phyloP scores from a whole-genome alignment of 2,888 invertebrate species.

The Drosophila conformis region DNA sequence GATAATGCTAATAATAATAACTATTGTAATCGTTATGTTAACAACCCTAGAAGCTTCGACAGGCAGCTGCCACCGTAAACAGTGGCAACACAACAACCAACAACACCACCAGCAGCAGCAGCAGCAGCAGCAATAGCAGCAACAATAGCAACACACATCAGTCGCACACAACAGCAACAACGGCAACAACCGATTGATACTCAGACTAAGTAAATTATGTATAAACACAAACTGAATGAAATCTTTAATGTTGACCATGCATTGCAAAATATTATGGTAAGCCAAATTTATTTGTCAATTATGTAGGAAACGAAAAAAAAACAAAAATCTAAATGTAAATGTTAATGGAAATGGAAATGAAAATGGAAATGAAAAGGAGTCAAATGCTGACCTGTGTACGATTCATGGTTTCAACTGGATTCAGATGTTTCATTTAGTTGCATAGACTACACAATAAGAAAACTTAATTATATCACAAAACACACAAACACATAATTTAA shows the following conservation, averaged over 20 bases:
- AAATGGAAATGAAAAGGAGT: constrained; percentile 26
- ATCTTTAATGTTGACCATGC: constrained; percentile 74
- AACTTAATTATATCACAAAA: constrained; percentile 26
- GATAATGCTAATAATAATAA: constrained; percentile 47
- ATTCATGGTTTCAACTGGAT: constrained; percentile 72
- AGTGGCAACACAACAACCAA: constrained; percentile 39
- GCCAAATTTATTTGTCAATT: constrained; percentile 79
- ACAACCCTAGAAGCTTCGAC: constrained; percentile 61
- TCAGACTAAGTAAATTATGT: constrained; percentile 57
- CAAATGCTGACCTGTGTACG: constrained; percentile 61
- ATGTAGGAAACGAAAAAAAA: constrained; percentile 36
- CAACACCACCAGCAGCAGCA: not conserved
- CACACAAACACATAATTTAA: not conserved
- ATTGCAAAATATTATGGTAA: constrained; percentile 74
- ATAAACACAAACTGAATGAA: constrained; percentile 43
- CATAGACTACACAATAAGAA: constrained; percentile 29
- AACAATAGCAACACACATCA: constrained; percentile 32
- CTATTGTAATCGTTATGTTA: constrained; percentile 61
- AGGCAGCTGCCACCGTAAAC: constrained; percentile 61
- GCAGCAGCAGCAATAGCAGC: constrained; percentile 3
- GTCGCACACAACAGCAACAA: constrained; percentile 21
- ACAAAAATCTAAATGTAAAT: constrained; percentile 6
- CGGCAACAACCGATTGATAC: constrained; percentile 74
- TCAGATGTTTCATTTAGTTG: constrained; percentile 61
- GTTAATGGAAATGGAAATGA: not conserved